Conservation (phyloP, 2,888 invertebrate species). For the Epirrita christyi region DNA sequence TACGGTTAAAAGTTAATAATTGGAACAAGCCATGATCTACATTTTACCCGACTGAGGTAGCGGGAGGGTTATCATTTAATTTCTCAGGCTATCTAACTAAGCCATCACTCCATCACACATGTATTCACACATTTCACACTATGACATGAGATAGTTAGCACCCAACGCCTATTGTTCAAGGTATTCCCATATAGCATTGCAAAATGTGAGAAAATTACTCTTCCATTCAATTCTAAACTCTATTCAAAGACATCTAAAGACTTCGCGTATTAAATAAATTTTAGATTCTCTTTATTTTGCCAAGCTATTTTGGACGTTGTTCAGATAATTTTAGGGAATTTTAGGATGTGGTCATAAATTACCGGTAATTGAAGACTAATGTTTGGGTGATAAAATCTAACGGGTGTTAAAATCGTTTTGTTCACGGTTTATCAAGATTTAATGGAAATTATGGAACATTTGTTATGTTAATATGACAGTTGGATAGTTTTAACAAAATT, state of each 20-base stretch:
- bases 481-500: neutral
- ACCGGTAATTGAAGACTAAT: constrained; percentile 18
- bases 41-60: neutral
- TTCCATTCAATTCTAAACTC: constrained; percentile 11
- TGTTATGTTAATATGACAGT: constrained; percentile 15
- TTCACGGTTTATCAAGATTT: constrained; percentile 31
- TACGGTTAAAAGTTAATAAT: too few species aligned
- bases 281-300: constrained; percentile 9
- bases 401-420: constrained; percentile 35
- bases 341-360: constrained; percentile 18
- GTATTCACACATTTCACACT: constrained; percentile 30
- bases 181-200: constrained; percentile 46
- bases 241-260: neutral
- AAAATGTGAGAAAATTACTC: constrained; percentile 41
- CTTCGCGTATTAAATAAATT: neutral
- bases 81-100: constrained; percentile 29
- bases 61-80: neutral
- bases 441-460: neutral
- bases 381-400: constrained; percentile 30
- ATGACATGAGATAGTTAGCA: constrained; percentile 37
- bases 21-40: too few species aligned
- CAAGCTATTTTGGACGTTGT: constrained; percentile 38
- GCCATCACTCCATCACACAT: constrained; percentile 27
- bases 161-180: constrained; percentile 42
- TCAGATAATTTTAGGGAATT: constrained; percentile 23